Evolutionary conservation across 2,797 vertebrate species (phyloP).

Genomic region (Acrossocheilus fasciatus): DNA sequence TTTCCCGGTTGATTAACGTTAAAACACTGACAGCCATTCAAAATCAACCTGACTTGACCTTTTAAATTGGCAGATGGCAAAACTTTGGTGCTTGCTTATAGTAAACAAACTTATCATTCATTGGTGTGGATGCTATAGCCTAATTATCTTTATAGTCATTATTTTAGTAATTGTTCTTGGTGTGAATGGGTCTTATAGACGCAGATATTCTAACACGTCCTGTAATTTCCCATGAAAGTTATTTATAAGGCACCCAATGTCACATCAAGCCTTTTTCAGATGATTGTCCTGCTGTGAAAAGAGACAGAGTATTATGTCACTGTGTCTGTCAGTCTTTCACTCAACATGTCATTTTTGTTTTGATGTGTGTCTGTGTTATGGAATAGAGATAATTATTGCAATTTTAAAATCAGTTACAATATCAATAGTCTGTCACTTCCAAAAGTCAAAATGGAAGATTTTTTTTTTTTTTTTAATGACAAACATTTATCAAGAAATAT

Average conservation of each 20-base stretch:
- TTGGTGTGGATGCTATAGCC: not conserved
- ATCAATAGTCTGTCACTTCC: not conserved
- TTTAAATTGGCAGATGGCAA: not conserved
- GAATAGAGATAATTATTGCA: not conserved
- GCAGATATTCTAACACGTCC: not conserved
- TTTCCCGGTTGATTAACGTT: not conserved
- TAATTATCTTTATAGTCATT: not conserved
- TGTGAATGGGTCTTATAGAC: not conserved
- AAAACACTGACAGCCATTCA: not conserved
- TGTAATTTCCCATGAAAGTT: not conserved
- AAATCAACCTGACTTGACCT: not conserved
- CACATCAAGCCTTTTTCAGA: not conserved
- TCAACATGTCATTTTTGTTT: not conserved
- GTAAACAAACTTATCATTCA: not conserved
- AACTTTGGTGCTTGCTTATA: no score
- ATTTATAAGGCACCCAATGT: not conserved
- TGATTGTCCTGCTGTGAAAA: not conserved
- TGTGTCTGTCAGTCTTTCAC: not conserved
- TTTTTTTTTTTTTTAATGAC: not conserved
- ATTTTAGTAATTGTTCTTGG: not conserved
- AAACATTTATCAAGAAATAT: not conserved
- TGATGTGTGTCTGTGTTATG: not conserved
- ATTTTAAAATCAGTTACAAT: not conserved
- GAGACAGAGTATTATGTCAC: not conserved
- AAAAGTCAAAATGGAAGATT: not conserved